Base-by-base conservation (phyloP, 2,113 vertebrate species). In the Psammodynastes pulverulentus region DNA sequence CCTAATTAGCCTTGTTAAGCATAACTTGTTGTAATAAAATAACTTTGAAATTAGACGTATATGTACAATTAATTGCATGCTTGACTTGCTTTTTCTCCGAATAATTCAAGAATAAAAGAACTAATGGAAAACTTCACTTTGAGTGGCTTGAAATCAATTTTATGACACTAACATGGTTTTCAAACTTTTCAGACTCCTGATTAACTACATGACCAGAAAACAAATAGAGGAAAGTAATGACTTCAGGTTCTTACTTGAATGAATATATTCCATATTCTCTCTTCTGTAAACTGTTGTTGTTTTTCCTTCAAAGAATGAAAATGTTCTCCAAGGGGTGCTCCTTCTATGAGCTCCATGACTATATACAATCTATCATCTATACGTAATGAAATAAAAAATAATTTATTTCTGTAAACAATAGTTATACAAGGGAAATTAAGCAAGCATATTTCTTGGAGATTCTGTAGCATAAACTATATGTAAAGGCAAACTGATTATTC, bases 311-410 rank as follows among this genome's bases (percentile, higher is more conserved):
- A 97, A 93, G 98, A 98, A 95, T 94, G 98, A 26, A 99, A 98
- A 89, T 98, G 98, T 24, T 99, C 98, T 43, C 98, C 98, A 87
- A 99, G 96, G 0, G 98, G 97, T 43, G 97, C 95, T 1, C 98
- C 98, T 91, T 99, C 98, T 88, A 99, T 98, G 90, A 99, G 97
- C 93, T 99, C 98, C 98, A 99, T 99, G 88, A 99, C 97, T 26
- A 99, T 97, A 92, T 98, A 99, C 54, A 99, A 95, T 72, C 96
- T 98, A 89, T 99, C 98, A 94, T 97, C 98, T 99, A 48, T 26
- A 94, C 9, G 45, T 17, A 92, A 92, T 4, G 88, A 92, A 89
- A 92, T 12, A 1, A 94, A 94, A 45, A 5, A 43, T 0, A 94
- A 34, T 89, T 21, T 72, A 51, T 90, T 67, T 93, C 84, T 43